A percentile compares a stretch with the other conserved stretches of the same genome.
Evolutionary conservation across 64 coral and sea anemone species (phyloP).

Genomic region (Dendrophyllia cribrosa): DNA sequence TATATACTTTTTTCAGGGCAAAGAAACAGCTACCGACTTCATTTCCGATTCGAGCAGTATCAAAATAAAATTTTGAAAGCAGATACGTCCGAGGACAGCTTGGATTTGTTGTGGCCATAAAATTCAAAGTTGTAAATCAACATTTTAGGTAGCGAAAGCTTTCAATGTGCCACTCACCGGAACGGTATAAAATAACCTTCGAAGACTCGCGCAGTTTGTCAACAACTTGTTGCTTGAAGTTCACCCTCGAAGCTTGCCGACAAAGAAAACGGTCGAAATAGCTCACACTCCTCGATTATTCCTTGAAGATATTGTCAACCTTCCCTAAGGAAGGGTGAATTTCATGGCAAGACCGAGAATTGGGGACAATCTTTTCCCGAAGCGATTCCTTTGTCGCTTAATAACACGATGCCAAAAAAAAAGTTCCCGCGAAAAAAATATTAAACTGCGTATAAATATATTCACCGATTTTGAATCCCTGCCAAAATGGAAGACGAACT

Average conservation of each 20-base stretch:
- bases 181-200: not conserved
- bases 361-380: too few relatives aligned
- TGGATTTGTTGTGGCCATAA: not conserved
- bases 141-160: not conserved
- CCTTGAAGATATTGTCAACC: not conserved
- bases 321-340: conserved; percentile 10
- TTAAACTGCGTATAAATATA: conserved; percentile 77
- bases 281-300: not conserved
- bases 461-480: conserved; percentile 60
- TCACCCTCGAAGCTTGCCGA: not conserved
- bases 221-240: conserved; percentile 59
- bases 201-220: not conserved
- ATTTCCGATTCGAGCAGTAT: conserved; percentile 33
- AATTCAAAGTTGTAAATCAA: not conserved
- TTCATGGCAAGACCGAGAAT: not conserved
- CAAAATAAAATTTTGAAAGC: conserved; percentile 38
- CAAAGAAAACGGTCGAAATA: conserved; percentile 16
- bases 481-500: conserved; percentile 44
- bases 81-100: not conserved
- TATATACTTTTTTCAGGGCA: not conserved
- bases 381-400: not conserved
- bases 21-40: not conserved
- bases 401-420: conserved; percentile 34
- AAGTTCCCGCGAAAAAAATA: conserved; percentile 78
- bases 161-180: conserved; percentile 14